Base-by-base conservation (phyloP, 1,140 invertebrate species). In the Drosophila rufa region DNA sequence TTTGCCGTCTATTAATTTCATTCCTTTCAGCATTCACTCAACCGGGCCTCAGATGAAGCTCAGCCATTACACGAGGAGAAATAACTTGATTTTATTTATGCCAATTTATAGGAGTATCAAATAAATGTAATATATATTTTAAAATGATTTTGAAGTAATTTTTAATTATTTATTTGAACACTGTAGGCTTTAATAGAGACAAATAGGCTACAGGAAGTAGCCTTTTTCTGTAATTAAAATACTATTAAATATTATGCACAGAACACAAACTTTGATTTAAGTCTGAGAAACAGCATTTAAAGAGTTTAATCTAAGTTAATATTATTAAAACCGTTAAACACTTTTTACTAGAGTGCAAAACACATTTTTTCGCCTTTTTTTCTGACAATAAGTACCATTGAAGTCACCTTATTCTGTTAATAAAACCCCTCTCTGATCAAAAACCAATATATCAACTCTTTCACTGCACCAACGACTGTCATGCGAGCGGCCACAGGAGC, bases 1-100 rank as follows among this genome's bases (percentile, higher is more conserved):
- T 56, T 66, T 58, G 60, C 60, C 42, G 47, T 78, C 65, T 62
- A 70, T 82, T 82, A 82, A 82, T 82, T 79, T 82, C 42, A 68
- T 82, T 82, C 42, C 53, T 61, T 77, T 78, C 43, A 61, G 57
- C 55, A 75, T 73, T 73, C 71, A 75, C 57, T 75, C 71, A 75
- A 40, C 69, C 69, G 57, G 50, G 47, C n/a, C 71, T 27, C 68
- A 74, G 48, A 40, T 57, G 64, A 78, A 78, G 46, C 57, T 51
- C 51, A 61, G 51, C 48, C 25, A 66, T 53, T 57, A 56, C 61
- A 70, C 62, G 17, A 6, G 2, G 14, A 2, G 4, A 64, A 65
- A 47, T 6, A 12, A 1, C n/a, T 1, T 8, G 12, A 2, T 4
- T 11, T 0, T 9, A 19, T 4, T 4, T 0, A 1, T 14, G 6